Percentiles rank a stretch among this genome's conserved stretches.
phyloP scores from a whole-genome alignment of 53 echinoderm and acorn worm genomes.

The Echinarachnius parma region DNA sequence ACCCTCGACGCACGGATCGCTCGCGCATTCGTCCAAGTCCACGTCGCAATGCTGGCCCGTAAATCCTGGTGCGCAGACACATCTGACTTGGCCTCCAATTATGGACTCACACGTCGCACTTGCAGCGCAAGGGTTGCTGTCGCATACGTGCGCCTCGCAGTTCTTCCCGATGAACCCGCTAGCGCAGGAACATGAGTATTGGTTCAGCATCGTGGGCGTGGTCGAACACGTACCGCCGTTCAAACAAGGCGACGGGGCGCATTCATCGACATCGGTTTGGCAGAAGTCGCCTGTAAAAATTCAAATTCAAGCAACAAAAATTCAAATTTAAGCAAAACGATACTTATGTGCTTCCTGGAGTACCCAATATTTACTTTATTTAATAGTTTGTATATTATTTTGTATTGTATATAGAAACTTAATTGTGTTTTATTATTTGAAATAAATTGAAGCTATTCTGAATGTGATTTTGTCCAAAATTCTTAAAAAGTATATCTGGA shows the following conservation, averaged over 20 bases:
- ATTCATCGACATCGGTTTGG: slow-evolving; percentile 26
- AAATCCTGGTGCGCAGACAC: slow-evolving; percentile 23
- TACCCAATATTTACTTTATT: too few relatives aligned
- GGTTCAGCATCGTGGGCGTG: not conserved
- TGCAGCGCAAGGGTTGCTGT: not conserved
- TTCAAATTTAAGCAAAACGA: too few relatives aligned
- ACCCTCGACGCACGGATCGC: slow-evolving; percentile 20
- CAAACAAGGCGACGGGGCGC: slow-evolving; percentile 9
- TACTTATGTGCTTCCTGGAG: too few relatives aligned
- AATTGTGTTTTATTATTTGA: too few relatives aligned
- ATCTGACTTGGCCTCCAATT: not conserved
- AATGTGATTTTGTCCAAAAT: too few relatives aligned
- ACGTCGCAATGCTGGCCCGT: not conserved
- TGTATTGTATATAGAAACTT: too few relatives aligned
- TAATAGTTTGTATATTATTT: too few relatives aligned
- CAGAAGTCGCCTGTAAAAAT: slow-evolving; percentile 5
- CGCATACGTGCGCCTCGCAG: slow-evolving; percentile 27
- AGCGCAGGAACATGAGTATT: slow-evolving; percentile 4
- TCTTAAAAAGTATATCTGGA: too few relatives aligned
- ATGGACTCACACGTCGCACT: slow-evolving; percentile 27
- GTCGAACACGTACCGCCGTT: slow-evolving; percentile 34
- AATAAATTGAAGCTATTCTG: too few relatives aligned
- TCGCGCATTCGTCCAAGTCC: slow-evolving; percentile 20
- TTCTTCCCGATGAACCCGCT: slow-evolving; percentile 11
- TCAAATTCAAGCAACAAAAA: too few relatives aligned